A percentile compares a stretch with the other conserved stretches of the same genome.
Evolutionary conservation across 1,140 invertebrate genomes (phyloP).

Genomic region (Steinernema feltiae): DNA sequence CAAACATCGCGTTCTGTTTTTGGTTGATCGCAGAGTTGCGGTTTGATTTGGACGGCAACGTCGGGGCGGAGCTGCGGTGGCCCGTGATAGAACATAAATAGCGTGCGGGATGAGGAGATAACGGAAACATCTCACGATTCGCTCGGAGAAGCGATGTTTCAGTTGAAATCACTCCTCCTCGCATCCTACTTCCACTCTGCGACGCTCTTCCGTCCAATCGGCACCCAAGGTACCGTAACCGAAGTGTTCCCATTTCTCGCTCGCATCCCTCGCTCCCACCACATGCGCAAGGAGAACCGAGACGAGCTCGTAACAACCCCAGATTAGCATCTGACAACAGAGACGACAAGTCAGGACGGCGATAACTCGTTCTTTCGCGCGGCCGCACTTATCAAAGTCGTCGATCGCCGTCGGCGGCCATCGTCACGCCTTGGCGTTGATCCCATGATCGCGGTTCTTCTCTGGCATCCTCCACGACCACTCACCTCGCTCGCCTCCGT

Average conservation of each 20-base stretch:
- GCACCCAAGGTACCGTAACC: neutral
- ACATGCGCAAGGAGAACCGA: neutral
- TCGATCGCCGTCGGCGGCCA: slow-evolving; percentile 1
- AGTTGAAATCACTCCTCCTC: neutral
- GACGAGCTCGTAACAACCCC: neutral
- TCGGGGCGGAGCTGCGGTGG: neutral
- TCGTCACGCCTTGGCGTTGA: neutral
- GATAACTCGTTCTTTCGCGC: slow-evolving; percentile 1
- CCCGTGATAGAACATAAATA: neutral
- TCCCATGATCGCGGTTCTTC: slow-evolving; percentile 11
- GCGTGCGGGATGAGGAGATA: neutral
- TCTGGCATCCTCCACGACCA: neutral
- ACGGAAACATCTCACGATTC: neutral
- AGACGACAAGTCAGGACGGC: neutral
- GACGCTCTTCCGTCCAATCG: neutral
- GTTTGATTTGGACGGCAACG: neutral
- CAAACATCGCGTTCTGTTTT: neutral
- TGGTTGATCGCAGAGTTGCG: neutral
- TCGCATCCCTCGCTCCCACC: too few species aligned
- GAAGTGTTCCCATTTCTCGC: too few species aligned
- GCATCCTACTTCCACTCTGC: neutral
- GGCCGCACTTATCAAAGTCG: neutral
- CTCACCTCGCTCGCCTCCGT: neutral
- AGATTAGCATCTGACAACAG: slow-evolving; percentile 9
- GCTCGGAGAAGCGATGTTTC: neutral